Conservation (phyloP, 2,113 vertebrate genomes). For the Leucopsar rothschildi region DNA sequence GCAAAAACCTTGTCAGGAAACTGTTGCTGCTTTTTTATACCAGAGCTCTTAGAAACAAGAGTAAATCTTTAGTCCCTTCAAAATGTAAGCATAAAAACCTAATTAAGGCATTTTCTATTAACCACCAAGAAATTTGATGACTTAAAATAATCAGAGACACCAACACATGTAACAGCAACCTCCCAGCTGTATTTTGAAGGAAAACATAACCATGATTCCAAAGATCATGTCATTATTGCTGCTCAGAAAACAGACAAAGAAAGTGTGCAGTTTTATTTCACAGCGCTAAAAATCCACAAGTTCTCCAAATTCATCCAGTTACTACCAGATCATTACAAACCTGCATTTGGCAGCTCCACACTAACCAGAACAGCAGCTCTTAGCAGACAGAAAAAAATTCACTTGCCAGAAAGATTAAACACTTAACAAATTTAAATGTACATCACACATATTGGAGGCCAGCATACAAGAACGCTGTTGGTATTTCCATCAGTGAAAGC, state of each 20-base stretch:
- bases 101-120: not conserved
- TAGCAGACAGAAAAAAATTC: not conserved
- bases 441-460: not conserved
- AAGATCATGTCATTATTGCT: not conserved
- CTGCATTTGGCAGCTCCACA: not conserved
- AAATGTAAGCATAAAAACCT: not conserved
- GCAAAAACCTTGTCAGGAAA: not conserved
- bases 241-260: not conserved
- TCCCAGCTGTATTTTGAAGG: not conserved
- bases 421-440: not conserved
- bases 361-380: not conserved
- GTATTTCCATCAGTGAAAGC: not conserved
- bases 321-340: not conserved
- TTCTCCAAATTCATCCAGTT: not conserved
- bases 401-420: not conserved
- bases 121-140: rapidly evolving
- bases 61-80: not conserved
- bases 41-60: not conserved
- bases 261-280: constrained; percentile 29
- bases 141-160: not conserved
- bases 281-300: not conserved
- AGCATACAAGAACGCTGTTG: not conserved
- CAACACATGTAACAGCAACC: not conserved
- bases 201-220: not conserved
- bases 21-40: not conserved